These are phyloP conservation scores for Aldabrachelys gigantea DNA, from an alignment of 2,113 vertebrate genomes.

Conservation along the genomic window DNA sequence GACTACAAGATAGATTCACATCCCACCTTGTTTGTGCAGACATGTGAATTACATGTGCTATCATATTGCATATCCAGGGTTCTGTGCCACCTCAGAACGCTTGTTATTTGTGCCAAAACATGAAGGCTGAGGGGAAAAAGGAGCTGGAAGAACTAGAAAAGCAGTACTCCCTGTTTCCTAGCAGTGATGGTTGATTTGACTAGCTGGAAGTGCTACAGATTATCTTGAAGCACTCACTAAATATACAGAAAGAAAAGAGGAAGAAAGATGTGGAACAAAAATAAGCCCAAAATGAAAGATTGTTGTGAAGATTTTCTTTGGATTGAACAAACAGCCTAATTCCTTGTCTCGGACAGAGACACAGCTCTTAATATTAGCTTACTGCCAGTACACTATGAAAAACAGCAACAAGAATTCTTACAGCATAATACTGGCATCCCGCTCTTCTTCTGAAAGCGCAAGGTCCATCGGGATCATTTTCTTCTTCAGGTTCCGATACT, in stretches of 20 bases:
- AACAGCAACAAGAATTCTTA: constrained; percentile 72
- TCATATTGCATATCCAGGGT: not conserved
- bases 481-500: constrained; percentile 89
- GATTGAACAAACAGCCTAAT: not conserved
- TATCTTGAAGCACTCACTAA: not conserved
- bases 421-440: constrained; percentile 93
- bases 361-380: not conserved
- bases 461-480: constrained; percentile 90
- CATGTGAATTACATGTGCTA: not conserved
- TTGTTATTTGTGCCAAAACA: not conserved
- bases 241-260: not conserved
- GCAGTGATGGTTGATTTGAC: not conserved
- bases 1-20: not conserved
- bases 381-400: not conserved
- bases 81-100: not conserved
- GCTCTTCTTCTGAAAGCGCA: constrained; percentile 92
- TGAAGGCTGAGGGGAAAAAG: not conserved
- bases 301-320: rapidly evolving
- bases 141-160: not conserved
- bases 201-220: not conserved
- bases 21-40: not conserved
- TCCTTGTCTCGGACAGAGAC: not conserved
- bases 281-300: not conserved
- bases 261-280: not conserved
- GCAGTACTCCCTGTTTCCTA: not conserved